These are phyloP conservation scores for Anastrepha obliqua DNA, from an alignment of 1,140 invertebrate genomes.

Conservation along the genomic window DNA sequence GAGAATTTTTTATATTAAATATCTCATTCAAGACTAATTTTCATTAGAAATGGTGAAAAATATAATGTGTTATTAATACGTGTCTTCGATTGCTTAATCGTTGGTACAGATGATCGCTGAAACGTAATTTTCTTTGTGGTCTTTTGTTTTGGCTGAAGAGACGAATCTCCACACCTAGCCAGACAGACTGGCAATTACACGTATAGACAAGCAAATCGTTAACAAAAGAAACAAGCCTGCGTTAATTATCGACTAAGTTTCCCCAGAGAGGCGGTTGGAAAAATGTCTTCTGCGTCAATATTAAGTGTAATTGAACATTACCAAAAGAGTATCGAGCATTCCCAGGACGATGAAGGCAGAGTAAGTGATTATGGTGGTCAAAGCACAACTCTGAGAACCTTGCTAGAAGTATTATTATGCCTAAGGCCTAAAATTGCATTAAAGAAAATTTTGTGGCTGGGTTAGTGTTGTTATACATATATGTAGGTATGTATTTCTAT, in stretches of 20 bases:
- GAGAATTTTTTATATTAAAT: no score
- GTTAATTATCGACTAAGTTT: neutral
- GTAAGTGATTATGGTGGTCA: slow-evolving; percentile 73
- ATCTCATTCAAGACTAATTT: neutral
- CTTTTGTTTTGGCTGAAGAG: neutral
- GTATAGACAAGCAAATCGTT: neutral
- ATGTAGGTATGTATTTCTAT: no score
- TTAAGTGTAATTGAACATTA: slow-evolving; percentile 76
- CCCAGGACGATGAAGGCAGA: slow-evolving; percentile 77
- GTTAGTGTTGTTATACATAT: no score
- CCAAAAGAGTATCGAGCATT: slow-evolving; percentile 80
- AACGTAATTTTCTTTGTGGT: neutral
- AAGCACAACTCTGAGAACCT: no score
- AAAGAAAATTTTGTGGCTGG: no score
- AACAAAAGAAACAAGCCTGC: neutral
- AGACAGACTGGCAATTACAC: neutral
- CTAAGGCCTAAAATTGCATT: no score
- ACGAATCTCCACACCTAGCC: neutral
- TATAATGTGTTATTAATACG: neutral
- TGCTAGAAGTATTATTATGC: no score
- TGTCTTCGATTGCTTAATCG: neutral
- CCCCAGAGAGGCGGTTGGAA: neutral
- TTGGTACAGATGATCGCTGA: neutral
- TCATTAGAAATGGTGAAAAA: neutral
- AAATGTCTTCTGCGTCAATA: slow-evolving; percentile 19